phyloP scores from a whole-genome alignment of 1,140 invertebrate species.

The Oryzaephilus surinamensis region DNA sequence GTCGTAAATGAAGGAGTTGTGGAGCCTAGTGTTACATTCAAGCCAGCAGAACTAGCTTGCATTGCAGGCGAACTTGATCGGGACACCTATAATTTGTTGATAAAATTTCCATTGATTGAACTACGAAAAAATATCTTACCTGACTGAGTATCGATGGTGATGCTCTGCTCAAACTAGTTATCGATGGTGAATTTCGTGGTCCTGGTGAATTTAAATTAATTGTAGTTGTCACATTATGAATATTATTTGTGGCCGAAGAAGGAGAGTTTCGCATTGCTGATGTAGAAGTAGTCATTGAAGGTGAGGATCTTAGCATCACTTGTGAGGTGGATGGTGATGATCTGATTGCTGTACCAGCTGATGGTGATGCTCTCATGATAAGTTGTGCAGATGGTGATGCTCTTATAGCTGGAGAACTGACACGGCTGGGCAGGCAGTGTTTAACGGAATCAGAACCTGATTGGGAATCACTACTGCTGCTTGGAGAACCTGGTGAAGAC shows the following conservation, averaged over 20 bases:
- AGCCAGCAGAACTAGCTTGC: constrained; percentile 45
- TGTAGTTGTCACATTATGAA: constrained; percentile 25
- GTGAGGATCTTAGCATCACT: constrained; percentile 23
- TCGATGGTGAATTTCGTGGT: constrained; percentile 27
- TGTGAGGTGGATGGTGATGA: constrained; percentile 21
- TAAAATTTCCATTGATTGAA: too few species aligned
- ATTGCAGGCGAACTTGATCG: constrained; percentile 39
- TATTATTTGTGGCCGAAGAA: constrained; percentile 31
- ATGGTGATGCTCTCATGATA: constrained; percentile 20
- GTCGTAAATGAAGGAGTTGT: constrained; percentile 32
- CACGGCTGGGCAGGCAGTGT: constrained; percentile 39
- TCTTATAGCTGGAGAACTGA: constrained; percentile 29
- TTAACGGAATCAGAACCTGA: constrained; percentile 56
- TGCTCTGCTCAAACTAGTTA: constrained; percentile 28
- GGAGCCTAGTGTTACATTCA: constrained; percentile 45
- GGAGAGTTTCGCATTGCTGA: constrained; percentile 25
- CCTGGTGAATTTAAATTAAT: constrained; percentile 28
- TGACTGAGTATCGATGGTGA: constrained; percentile 32
- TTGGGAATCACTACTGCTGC: constrained; percentile 55
- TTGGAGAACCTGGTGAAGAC: constrained; percentile 61
- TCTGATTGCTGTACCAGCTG: constrained; percentile 3
- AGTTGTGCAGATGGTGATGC: constrained; percentile 14
- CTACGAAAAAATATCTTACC: constrained; percentile 29
- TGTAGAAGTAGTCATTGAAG: constrained; percentile 20
- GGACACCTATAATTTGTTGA: constrained; percentile 10